Evolutionary conservation across 1,140 invertebrate species (phyloP).

Genomic region (Drosophila pruinosa): DNA sequence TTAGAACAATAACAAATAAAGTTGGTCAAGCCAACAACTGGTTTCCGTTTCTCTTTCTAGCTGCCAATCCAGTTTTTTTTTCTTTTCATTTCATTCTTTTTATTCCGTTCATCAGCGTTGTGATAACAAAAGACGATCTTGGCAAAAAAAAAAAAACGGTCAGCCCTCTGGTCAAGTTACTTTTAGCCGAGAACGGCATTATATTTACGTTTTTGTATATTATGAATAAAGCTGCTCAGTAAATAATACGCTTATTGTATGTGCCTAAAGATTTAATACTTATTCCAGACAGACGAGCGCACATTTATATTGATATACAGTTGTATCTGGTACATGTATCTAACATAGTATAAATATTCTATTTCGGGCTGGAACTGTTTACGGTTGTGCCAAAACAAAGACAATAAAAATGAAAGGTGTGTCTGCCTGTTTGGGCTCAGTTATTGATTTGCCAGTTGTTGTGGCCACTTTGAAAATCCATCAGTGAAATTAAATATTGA

Average conservation of each 20-base stretch:
- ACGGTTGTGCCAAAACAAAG: constrained; percentile 43
- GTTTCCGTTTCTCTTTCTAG: constrained; percentile 50
- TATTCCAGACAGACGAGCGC: neutral
- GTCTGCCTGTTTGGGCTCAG: constrained; percentile 33
- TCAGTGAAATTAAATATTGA: constrained; percentile 69
- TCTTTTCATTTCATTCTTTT: neutral
- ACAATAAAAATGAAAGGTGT: constrained; percentile 51
- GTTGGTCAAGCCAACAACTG: constrained; percentile 37
- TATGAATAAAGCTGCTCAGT: constrained; percentile 26
- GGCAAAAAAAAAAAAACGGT: constrained; percentile 22
- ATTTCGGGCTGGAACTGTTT: constrained; percentile 31
- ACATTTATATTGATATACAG: neutral
- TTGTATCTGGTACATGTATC: neutral
- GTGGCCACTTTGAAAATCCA: constrained; percentile 37
- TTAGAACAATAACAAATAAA: constrained; percentile 51
- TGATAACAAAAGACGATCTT: constrained; percentile 73
- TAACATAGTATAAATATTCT: constrained; percentile 23
- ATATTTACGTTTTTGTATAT: constrained; percentile 15
- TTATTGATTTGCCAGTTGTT: constrained; percentile 46
- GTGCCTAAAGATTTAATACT: constrained; percentile 19
- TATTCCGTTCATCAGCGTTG: constrained; percentile 9
- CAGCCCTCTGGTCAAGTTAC: constrained; percentile 31
- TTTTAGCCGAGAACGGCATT: constrained; percentile 43
- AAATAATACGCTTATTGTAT: constrained; percentile 30
- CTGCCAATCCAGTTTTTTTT: constrained; percentile 14